Percentiles rank a stretch among this genome's conserved stretches.
These are phyloP conservation scores for Phymorhynchus buccinoides DNA, from an alignment of 1,140 invertebrate species.

Conservation along the genomic window DNA sequence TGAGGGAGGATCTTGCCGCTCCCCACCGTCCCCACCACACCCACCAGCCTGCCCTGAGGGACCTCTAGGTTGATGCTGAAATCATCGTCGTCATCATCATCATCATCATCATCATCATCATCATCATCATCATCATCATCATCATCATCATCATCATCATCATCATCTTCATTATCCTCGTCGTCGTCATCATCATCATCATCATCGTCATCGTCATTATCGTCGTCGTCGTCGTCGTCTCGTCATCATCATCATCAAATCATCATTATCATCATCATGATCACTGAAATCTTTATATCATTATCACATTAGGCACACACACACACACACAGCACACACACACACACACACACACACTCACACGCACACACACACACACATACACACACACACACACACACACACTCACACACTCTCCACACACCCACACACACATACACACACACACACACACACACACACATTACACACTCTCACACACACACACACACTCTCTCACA, in stretches of 20 bases:
- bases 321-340: background rate
- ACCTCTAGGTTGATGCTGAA: constrained; percentile 1
- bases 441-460: too few relatives aligned
- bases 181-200: constrained; percentile 47
- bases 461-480: background rate
- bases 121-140: constrained; percentile 56
- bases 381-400: background rate
- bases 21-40: constrained; percentile 29
- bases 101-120: constrained; percentile 46
- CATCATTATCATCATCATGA: constrained; percentile 39
- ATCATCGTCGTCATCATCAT: background rate
- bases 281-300: constrained; percentile 53
- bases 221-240: constrained; percentile 12
- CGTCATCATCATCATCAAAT: constrained; percentile 12
- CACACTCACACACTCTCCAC: background rate
- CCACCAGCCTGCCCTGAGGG: constrained; percentile 2
- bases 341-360: background rate
- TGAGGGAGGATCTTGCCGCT: too few relatives aligned
- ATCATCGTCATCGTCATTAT: constrained; percentile 55
- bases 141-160: constrained; percentile 73
- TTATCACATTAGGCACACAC: constrained; percentile 21
- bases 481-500: background rate
- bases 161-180: constrained; percentile 53
- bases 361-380: background rate
- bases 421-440: too few relatives aligned